These are phyloP conservation scores for Calosoma granatense DNA, from an alignment of 1,140 invertebrate genomes.

Conservation along the genomic window DNA sequence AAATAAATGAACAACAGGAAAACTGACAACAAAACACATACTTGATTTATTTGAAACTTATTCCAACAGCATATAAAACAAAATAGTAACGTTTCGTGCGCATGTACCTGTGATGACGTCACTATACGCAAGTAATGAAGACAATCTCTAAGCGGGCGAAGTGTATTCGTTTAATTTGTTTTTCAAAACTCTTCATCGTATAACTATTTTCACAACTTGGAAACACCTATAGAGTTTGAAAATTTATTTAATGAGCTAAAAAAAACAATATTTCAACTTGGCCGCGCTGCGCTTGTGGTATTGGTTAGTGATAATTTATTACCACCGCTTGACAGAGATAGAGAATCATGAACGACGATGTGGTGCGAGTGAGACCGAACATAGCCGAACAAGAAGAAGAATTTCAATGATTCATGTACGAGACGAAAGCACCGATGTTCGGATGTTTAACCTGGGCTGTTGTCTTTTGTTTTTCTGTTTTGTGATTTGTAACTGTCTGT, in stretches of 20 bases:
- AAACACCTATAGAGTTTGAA: constrained; percentile 20
- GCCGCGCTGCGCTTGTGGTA: no score
- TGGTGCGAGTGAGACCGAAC: not conserved
- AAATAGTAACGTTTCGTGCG: no score
- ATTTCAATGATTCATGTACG: constrained; percentile 32
- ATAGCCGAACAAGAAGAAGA: constrained; percentile 20
- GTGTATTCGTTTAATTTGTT: not conserved
- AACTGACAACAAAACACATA: no score
- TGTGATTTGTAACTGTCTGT: no score
- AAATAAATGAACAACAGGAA: no score
- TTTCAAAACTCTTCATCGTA: constrained; percentile 9
- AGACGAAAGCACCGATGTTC: constrained; percentile 32
- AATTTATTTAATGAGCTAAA: constrained; percentile 22
- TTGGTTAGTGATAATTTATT: constrained; percentile 21
- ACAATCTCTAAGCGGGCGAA: not conserved
- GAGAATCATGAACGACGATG: not conserved
- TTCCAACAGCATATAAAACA: no score
- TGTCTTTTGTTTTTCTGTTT: constrained; percentile 21
- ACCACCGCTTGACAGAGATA: constrained; percentile 11
- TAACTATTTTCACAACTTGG: constrained; percentile 17
- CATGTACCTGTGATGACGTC: no score
- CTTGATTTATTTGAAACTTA: no score
- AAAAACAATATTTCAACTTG: constrained; percentile 20
- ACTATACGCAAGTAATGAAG: not conserved
- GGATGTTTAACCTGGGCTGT: constrained; percentile 23